Percentiles rank a stretch among this genome's conserved stretches.
phyloP scores from a whole-genome alignment of 1,140 invertebrate species.

The Acyrthosiphon pisum region DNA sequence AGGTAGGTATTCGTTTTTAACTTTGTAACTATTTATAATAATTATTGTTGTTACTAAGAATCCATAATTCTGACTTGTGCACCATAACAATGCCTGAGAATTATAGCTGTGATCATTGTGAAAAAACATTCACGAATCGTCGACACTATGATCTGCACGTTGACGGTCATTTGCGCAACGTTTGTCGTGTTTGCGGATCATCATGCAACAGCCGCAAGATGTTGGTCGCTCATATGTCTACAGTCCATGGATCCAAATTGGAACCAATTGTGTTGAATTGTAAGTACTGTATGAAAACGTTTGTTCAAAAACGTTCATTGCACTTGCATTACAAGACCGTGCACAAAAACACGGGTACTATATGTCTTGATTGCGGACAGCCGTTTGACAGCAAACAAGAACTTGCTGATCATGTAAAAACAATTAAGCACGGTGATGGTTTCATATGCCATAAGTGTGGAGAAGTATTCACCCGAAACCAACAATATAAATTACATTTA shows the following conservation, averaged over 20 bases:
- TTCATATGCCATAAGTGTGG: constrained; percentile 44
- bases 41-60: not conserved
- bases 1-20: not conserved
- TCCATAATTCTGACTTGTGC: not conserved
- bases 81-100: constrained; percentile 24
- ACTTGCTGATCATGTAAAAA: not conserved
- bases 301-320: constrained; percentile 48
- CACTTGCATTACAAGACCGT: constrained; percentile 31
- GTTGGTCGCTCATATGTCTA: not conserved
- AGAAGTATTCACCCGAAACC: constrained; percentile 9
- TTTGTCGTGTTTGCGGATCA: not conserved
- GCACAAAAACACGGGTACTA: not conserved
- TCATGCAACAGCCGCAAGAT: constrained; percentile 43
- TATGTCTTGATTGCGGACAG: constrained; percentile 38
- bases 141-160: constrained; percentile 42
- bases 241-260: not conserved
- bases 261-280: not conserved
- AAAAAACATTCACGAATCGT: constrained; percentile 17
- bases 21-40: not conserved
- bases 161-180: constrained; percentile 19
- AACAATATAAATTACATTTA: constrained; percentile 53
- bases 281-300: constrained; percentile 34
- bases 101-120: constrained; percentile 12
- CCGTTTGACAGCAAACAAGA: not conserved
- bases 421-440: not conserved